Conservation (phyloP, 2,113 vertebrate species). For the Triplophysa tibetana region DNA sequence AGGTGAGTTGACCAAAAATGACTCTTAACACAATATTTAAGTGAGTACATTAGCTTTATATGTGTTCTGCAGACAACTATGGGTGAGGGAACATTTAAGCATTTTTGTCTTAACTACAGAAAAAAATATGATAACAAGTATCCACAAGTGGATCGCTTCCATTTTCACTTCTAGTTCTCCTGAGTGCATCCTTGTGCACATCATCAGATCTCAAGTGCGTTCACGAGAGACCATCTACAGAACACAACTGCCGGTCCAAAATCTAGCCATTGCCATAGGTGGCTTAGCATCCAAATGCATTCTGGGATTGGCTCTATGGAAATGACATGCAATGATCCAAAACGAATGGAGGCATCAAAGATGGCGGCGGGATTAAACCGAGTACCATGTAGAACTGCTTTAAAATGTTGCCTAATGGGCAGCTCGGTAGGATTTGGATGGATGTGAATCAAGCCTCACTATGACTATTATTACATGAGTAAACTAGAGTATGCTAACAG, state of each 20-base stretch:
- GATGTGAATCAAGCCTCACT: neutral
- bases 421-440: too few relatives aligned
- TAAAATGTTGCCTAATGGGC: too few relatives aligned
- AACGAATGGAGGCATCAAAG: too few relatives aligned
- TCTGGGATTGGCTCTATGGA: neutral
- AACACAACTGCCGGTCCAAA: neutral
- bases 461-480: constrained; percentile 24
- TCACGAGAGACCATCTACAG: neutral
- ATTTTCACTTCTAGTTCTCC: constrained; percentile 52
- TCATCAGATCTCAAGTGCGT: constrained; percentile 26
- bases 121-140: constrained; percentile 1
- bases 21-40: neutral
- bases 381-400: too few relatives aligned
- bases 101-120: neutral
- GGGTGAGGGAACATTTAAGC: too few relatives aligned
- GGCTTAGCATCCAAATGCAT: neutral
- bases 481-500: constrained; percentile 13
- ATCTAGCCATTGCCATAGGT: too few relatives aligned
- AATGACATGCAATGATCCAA: too few relatives aligned
- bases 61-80: too few relatives aligned
- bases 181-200: constrained; percentile 6
- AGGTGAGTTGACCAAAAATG: constrained; percentile 19
- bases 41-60: too few relatives aligned
- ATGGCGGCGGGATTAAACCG: too few relatives aligned
- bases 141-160: constrained; percentile 27